Evolutionary conservation across 2,888 invertebrate species (phyloP).

Genomic region (Eilema depressum): DNA sequence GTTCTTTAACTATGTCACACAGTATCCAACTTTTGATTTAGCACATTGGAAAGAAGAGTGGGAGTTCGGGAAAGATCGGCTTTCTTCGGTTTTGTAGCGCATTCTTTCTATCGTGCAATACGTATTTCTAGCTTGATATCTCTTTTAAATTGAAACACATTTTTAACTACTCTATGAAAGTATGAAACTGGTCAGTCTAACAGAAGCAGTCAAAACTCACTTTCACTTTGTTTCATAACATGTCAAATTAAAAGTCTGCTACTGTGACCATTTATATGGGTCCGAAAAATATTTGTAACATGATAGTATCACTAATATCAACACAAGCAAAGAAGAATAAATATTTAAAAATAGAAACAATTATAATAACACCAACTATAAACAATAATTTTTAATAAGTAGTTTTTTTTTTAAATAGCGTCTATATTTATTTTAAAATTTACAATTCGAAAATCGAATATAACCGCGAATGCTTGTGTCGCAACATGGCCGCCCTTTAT

Average conservation of each 20-base stretch:
- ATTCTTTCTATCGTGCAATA: too few relatives aligned
- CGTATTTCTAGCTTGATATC: too few relatives aligned
- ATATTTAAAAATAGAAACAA: constrained; percentile 24
- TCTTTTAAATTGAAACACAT: too few relatives aligned
- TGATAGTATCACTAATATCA: constrained; percentile 3
- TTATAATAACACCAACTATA: constrained; percentile 5
- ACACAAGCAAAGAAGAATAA: constrained; percentile 39
- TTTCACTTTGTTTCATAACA: background rate
- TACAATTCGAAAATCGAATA: constrained; percentile 3
- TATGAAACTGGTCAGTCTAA: too few relatives aligned
- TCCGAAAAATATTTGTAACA: background rate
- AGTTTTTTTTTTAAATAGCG: background rate
- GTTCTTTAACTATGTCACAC: too few relatives aligned
- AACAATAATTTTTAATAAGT: background rate
- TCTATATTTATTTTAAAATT: constrained; percentile 4
- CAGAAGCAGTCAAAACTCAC: background rate
- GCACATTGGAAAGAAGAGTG: too few relatives aligned
- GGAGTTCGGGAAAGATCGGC: too few relatives aligned
- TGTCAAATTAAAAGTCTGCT: background rate
- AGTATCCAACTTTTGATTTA: too few relatives aligned
- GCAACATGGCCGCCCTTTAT: background rate
- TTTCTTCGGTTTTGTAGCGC: too few relatives aligned
- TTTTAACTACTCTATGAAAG: too few relatives aligned
- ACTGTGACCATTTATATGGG: background rate
- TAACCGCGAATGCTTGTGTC: background rate